A percentile compares a stretch with the other conserved stretches of the same genome.
These are phyloP conservation scores for Pachyrhynchus sulphureomaculatus DNA, from an alignment of 1,140 invertebrate genomes.

Conservation along the genomic window DNA sequence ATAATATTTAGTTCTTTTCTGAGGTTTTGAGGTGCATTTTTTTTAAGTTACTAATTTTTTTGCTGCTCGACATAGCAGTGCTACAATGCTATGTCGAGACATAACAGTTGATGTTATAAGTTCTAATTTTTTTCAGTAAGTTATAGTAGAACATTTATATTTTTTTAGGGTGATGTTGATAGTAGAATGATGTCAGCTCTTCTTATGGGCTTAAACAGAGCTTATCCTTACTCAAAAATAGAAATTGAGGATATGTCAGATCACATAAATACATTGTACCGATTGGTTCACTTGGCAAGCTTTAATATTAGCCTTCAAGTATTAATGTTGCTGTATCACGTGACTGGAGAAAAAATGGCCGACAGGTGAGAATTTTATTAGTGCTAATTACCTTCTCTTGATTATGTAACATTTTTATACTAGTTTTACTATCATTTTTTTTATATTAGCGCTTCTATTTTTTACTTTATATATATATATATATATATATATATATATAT, in stretches of 20 bases:
- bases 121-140: too few relatives aligned
- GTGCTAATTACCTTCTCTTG: too few relatives aligned
- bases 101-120: too few relatives aligned
- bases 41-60: too few relatives aligned
- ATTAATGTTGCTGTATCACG: slow-evolving; percentile 82
- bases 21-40: too few relatives aligned
- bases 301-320: slow-evolving; percentile 87
- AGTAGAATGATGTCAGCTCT: slow-evolving; percentile 90
- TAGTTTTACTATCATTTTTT: neutral
- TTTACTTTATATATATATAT: too few relatives aligned
- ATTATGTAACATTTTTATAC: neutral
- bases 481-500: too few relatives aligned
- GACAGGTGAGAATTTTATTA: slow-evolving; percentile 55
- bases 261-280: slow-evolving; percentile 84
- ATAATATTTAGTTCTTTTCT: too few relatives aligned
- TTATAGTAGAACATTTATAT: too few relatives aligned
- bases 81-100: too few relatives aligned
- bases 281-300: slow-evolving; percentile 81
- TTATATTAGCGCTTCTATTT: too few relatives aligned
- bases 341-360: slow-evolving; percentile 58
- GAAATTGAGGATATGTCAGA: slow-evolving; percentile 60
- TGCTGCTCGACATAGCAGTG: too few relatives aligned
- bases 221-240: slow-evolving; percentile 75
- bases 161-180: slow-evolving; percentile 80
- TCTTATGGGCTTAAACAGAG: slow-evolving; percentile 83